Conservation (phyloP, 1,140 invertebrate species). For the Drosophila setifemur region DNA sequence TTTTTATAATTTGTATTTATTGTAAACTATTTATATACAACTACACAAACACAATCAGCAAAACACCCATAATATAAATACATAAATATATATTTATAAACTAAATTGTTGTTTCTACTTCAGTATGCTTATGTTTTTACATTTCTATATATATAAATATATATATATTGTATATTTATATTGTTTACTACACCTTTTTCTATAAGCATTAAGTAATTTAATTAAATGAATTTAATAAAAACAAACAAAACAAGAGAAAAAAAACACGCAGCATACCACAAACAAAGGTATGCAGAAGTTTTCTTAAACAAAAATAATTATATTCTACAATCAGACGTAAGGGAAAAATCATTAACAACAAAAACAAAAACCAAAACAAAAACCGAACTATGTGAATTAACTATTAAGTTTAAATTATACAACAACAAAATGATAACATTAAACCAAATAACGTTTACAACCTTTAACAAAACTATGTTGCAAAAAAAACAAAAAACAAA, state of each 20-base stretch:
- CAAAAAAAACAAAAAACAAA: slow-evolving; percentile 9
- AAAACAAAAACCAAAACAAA: slow-evolving; percentile 27
- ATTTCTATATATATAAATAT: slow-evolving; percentile 51
- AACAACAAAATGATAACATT: slow-evolving; percentile 27
- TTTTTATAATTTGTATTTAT: slow-evolving; percentile 65
- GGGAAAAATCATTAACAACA: slow-evolving; percentile 38
- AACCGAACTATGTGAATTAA: slow-evolving; percentile 66
- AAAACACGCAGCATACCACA: not conserved
- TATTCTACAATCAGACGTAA: slow-evolving; percentile 52
- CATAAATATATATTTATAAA: slow-evolving; percentile 59
- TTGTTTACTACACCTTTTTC: slow-evolving; percentile 65
- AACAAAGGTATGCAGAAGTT: slow-evolving; percentile 42
- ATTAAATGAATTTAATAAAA: slow-evolving; percentile 71
- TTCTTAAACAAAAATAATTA: slow-evolving; percentile 71
- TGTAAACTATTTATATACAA: slow-evolving; percentile 53
- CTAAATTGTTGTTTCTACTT: slow-evolving; percentile 73
- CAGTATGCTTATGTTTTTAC: slow-evolving; percentile 58
- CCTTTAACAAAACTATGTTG: slow-evolving; percentile 41
- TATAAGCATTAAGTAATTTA: slow-evolving; percentile 69
- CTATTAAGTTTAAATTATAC: slow-evolving; percentile 70
- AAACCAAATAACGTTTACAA: slow-evolving; percentile 40
- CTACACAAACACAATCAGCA: slow-evolving; percentile 29
- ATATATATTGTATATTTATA: slow-evolving; percentile 49
- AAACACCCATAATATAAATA: slow-evolving; percentile 50
- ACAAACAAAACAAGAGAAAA: slow-evolving; percentile 45